These are phyloP conservation scores for Ditylenchus weischeri DNA, from an alignment of 2,888 invertebrate genomes.

Conservation along the genomic window DNA sequence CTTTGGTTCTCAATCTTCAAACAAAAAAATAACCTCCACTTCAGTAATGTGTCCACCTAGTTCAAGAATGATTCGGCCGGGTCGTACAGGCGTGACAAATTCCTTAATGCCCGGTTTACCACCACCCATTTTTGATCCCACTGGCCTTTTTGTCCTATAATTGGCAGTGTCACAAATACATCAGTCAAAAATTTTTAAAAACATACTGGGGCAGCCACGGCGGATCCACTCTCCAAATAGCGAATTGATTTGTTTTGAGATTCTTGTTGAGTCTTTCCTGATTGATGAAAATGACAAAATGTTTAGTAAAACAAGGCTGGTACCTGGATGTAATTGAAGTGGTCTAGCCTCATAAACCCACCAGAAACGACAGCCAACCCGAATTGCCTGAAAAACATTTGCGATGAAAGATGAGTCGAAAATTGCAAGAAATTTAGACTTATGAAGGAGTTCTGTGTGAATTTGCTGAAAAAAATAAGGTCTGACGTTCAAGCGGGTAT, in stretches of 20 bases:
- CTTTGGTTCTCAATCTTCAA: neutral
- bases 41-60: slow-evolving; percentile 85
- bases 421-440: too few relatives aligned
- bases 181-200: slow-evolving; percentile 11
- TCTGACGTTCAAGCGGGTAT: slow-evolving; percentile 60
- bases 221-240: slow-evolving; percentile 85
- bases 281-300: neutral
- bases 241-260: slow-evolving; percentile 77
- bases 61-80: slow-evolving; percentile 86
- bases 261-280: slow-evolving; percentile 69
- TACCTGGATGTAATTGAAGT: slow-evolving; percentile 31
- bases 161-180: too few relatives aligned
- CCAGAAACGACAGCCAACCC: slow-evolving; percentile 76
- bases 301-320: neutral
- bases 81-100: slow-evolving; percentile 87
- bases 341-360: slow-evolving; percentile 47
- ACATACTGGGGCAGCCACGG: slow-evolving; percentile 80
- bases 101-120: slow-evolving; percentile 81
- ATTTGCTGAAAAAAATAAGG: neutral
- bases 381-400: slow-evolving; percentile 76
- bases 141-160: slow-evolving; percentile 1
- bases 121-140: slow-evolving; percentile 18
- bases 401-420: too few relatives aligned
- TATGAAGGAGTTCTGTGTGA: slow-evolving; percentile 37
- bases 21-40: slow-evolving; percentile 60